Base-by-base conservation (phyloP, 1,140 invertebrate genomes). In the Papilio helenus region DNA sequence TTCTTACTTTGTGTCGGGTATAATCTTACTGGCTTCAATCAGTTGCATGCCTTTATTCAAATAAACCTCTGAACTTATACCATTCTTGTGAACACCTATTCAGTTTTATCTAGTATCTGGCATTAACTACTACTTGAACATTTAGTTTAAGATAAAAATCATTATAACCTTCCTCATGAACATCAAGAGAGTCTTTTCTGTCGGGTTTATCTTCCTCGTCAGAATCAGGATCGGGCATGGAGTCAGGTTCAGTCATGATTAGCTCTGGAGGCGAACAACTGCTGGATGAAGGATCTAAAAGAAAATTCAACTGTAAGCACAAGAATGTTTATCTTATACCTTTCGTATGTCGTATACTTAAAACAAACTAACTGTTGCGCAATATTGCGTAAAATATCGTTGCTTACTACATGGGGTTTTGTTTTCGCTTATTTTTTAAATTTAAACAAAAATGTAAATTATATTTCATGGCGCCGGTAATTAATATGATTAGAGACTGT, bases 131-230 rank as follows among this genome's bases (percentile, higher is more conserved):
- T 46, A 46, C 14, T 46, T 46, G 12, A 46, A 16, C 10, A 46
- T 46, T 46, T 2, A 14, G 12, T 12, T 61, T 26, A 10, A 10
- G 10, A 26, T 58, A 14, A 77, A n/a, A 77, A 77, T 65, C 34
- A 55, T 77, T 42, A 79, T 85, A 85, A 94, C 93, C 93, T 90
- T 94, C 93, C 85, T 94, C 93, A 42, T 93, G 93, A 8, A 94
- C 92, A 61, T 94, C 93, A 10, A 94, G 79, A 9, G 93, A 94
- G 80, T 94, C 92, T 82, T 94, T 94, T 76, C 92, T 85, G 74
- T 94, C 93, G 14, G 88, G 88, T 83, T 89, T 89, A 26, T 89
- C 87, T 29, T 94, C 93, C 7, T 94, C 93, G 23, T 93, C 93
- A 26, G 93, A 93, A 76, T 94, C 93, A 14, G 89, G 88, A 65